Percentiles rank a stretch among this genome's conserved stretches.
Conservation (phyloP, 2,113 vertebrate genomes). For the Orycteropus afer region DNA sequence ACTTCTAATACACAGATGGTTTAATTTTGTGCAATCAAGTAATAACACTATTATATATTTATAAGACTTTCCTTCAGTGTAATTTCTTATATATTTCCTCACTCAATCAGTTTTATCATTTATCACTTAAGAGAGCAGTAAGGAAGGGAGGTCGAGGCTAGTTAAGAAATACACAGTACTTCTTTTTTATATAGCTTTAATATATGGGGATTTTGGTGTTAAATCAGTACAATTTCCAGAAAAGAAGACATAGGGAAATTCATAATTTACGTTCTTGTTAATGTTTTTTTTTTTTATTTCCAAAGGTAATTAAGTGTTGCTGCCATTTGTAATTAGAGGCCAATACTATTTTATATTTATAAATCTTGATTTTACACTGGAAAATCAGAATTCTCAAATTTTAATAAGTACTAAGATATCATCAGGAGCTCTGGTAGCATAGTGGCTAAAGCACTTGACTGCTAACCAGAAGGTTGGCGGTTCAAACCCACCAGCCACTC, state of each 20-base stretch:
- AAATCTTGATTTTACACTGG: conserved; percentile 35
- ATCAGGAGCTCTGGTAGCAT: no score
- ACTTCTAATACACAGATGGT: background rate
- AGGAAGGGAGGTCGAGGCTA: background rate
- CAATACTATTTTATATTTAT: conserved; percentile 15
- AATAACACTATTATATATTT: background rate
- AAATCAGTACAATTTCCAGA: conserved; percentile 8
- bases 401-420: background rate
- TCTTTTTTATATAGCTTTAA: background rate
- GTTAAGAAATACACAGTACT: background rate
- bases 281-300: background rate
- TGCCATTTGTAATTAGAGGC: background rate
- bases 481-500: no score
- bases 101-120: conserved; percentile 36
- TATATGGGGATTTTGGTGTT: conserved; percentile 3
- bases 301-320: conserved; percentile 6
- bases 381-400: conserved; percentile 32
- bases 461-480: no score
- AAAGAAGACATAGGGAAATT: conserved; percentile 28
- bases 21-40: background rate
- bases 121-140: background rate
- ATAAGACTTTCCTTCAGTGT: conserved; percentile 18
- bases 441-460: no score
- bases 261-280: background rate
- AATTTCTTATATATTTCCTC: conserved; percentile 24